These are phyloP conservation scores for Rhea pennata DNA, from an alignment of 2,113 vertebrate genomes.

Conservation along the genomic window DNA sequence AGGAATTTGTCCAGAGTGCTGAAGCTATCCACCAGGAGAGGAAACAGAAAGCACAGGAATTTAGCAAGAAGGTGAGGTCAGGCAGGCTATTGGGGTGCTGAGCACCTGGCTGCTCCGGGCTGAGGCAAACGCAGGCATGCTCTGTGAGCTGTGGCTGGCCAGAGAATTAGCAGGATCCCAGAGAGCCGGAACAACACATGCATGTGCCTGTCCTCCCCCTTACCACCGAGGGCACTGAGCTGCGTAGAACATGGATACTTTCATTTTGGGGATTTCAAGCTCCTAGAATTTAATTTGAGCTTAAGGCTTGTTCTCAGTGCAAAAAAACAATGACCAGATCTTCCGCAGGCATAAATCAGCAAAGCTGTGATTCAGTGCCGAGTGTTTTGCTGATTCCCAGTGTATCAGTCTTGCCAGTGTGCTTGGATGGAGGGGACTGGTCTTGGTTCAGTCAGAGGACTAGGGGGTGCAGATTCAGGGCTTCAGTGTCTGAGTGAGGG, in stretches of 20 bases:
- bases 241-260: too few species aligned
- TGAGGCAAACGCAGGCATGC: neutral
- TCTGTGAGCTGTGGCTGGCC: neutral
- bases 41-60: conserved; percentile 91
- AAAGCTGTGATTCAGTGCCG: fast-evolving
- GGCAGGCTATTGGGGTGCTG: neutral
- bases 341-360: neutral
- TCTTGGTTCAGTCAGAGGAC: neutral
- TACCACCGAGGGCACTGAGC: neutral
- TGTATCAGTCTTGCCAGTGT: fast-evolving
- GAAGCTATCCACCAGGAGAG: conserved; percentile 78
- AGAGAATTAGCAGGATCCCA: neutral
- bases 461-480: neutral
- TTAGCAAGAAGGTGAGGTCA: conserved; percentile 86
- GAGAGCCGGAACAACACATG: neutral
- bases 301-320: neutral
- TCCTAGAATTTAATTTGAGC: too few species aligned
- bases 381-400: fast-evolving
- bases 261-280: too few species aligned
- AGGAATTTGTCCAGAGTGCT: conserved; percentile 62
- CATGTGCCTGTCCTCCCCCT: neutral
- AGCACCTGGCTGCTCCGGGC: neutral
- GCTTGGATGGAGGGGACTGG: fast-evolving
- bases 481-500: fast-evolving
- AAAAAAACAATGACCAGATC: neutral